Evolutionary conservation across 2,888 invertebrate species (phyloP), one percentile per base, ranked within the genome.

Genomic region (Drosophila merina): DNA sequence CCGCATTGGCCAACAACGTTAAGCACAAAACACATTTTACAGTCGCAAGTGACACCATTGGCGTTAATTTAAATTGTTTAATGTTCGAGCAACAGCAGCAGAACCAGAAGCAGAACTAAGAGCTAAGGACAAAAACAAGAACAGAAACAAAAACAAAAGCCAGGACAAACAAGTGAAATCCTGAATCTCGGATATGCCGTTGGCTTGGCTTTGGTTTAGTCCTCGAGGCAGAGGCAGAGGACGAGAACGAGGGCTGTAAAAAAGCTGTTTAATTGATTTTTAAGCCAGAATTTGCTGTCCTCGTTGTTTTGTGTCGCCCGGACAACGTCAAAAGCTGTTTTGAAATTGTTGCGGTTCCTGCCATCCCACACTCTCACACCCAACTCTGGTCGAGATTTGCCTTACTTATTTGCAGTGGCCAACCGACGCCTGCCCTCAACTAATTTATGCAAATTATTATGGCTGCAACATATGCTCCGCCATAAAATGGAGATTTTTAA

Each of bases 11-110:
- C 68, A 60, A 66, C 79, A 75, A 77, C 62, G 77, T 85, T 85
- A 77, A 82, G 77, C 86, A 77, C 77, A 79, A 76, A 85, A 85
- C 74, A 87, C 81, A 83, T 86, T 85, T 80, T 79, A 80, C 77
- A 84, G 88, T 75, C 79, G 76, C 87, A 87, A 88, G 88, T 88
- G 89, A 89, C 90, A 88, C 90, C 88, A 87, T 77, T 83, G 89
- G 90, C 89, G 90, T 89, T 89, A 89, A 89, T 89, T 89, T 89
- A 87, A 89, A 89, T 89, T 89, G 86, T 86, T 87, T 76, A 88
- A 86, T 84, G 85, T 85, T 75, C 72, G 70, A 63, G 76, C 68
- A 62, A 55, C 76, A 77, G 51, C 49, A 75, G 56, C 69, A 72
- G 20, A 54, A 68, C 20, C 47, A 66, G 25, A 45, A 52, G 28